phyloP scores from a whole-genome alignment of 2,888 invertebrate genomes.

The Lithosia quadra region DNA sequence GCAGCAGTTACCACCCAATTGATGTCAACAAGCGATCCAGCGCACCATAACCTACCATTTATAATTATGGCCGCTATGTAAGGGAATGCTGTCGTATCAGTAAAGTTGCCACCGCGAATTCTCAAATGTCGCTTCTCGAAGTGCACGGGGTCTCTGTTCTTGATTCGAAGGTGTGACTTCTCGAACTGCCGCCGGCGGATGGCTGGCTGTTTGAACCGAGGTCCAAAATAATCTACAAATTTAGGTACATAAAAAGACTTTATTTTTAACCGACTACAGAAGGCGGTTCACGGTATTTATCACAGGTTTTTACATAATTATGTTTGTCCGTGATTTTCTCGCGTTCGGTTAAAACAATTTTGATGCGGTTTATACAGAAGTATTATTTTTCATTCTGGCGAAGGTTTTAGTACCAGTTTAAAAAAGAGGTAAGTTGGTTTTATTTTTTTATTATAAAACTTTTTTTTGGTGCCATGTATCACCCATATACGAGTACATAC shows the following conservation, averaged over 20 bases:
- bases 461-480: too few species aligned
- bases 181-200: background rate
- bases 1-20: conserved; percentile 82
- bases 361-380: too few species aligned
- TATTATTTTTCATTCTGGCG: too few species aligned
- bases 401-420: too few species aligned
- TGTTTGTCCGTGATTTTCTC: too few species aligned
- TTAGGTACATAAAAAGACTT: background rate
- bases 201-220: background rate
- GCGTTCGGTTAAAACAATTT: too few species aligned
- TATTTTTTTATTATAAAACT: too few species aligned
- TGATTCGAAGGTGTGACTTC: background rate
- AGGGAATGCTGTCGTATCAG: conserved; percentile 72
- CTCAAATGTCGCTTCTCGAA: conserved; percentile 34
- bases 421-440: too few species aligned
- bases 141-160: background rate
- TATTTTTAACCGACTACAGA: too few species aligned
- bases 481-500: too few species aligned
- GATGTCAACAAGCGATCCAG: conserved; percentile 75
- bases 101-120: conserved; percentile 66
- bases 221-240: conserved; percentile 3
- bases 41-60: conserved; percentile 79
- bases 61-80: conserved; percentile 81
- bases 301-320: too few species aligned
- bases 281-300: too few species aligned